Evolutionary conservation across 2,113 vertebrate species (phyloP).

Genomic region (Microtus pennsylvanicus): DNA sequence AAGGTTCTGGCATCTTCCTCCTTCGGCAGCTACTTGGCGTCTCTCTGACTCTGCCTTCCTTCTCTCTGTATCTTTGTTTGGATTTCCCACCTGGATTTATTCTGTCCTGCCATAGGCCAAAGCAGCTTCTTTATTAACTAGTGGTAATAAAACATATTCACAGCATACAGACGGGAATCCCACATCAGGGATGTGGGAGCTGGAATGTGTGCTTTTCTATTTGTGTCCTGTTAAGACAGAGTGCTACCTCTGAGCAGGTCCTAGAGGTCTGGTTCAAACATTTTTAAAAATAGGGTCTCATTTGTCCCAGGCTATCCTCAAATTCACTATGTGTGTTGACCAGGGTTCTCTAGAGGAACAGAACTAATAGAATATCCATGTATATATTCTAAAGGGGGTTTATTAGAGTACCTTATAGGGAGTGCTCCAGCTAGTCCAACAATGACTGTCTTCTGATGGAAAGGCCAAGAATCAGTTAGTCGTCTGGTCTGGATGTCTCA

Average conservation of each 20-base stretch:
- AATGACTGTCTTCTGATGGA: not conserved
- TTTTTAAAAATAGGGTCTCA: not conserved
- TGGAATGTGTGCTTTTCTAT: not conserved
- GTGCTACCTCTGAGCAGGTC: not conserved
- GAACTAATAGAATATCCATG: not conserved
- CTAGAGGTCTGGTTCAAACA: not conserved
- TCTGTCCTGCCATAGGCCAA: too few relatives aligned
- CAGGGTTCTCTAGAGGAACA: not conserved
- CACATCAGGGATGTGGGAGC: not conserved
- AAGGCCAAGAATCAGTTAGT: not conserved
- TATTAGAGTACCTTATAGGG: not conserved
- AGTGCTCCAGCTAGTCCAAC: not conserved
- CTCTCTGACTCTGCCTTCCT: too few relatives aligned
- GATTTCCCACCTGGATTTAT: too few relatives aligned
- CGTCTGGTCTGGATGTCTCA: not conserved
- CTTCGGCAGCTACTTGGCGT: too few relatives aligned
- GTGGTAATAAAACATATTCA: too few relatives aligned
- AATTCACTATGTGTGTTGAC: not conserved
- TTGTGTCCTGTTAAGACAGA: not conserved
- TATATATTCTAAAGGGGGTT: not conserved
- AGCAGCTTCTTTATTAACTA: too few relatives aligned
- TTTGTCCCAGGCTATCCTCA: not conserved
- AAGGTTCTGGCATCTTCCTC: too few relatives aligned
- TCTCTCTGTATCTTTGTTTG: too few relatives aligned
- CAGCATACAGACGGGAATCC: too few relatives aligned